A percentile compares a stretch with the other conserved stretches of the same genome.
Evolutionary conservation across 2,888 invertebrate genomes (phyloP).

Genomic region (Phalangium opilio): DNA sequence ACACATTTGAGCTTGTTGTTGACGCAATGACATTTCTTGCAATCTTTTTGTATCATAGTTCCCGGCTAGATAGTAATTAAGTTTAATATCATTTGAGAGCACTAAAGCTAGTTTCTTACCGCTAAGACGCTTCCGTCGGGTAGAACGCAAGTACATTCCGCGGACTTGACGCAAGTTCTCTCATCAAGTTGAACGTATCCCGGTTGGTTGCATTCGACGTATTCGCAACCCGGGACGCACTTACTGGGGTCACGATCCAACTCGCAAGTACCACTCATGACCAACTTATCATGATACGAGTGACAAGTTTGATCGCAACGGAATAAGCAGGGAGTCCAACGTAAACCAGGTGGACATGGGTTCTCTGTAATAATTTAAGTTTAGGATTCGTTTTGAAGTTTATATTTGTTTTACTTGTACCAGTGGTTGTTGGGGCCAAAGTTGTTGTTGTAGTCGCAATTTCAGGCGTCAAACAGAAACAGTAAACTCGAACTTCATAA

Average conservation of each 20-base stretch:
- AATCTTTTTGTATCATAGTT: slow-evolving; percentile 25
- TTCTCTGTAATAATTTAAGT: slow-evolving; percentile 10
- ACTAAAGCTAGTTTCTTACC: not conserved
- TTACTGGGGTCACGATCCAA: not conserved
- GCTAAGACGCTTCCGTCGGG: not conserved
- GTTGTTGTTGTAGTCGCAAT: slow-evolving; percentile 4
- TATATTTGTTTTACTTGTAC: no score
- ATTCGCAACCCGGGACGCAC: slow-evolving; percentile 62
- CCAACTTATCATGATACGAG: slow-evolving; percentile 42
- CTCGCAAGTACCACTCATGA: no score
- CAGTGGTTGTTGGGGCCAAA: slow-evolving; percentile 1
- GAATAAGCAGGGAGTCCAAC: slow-evolving; percentile 31
- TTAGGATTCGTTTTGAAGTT: no score
- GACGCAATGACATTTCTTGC: slow-evolving; percentile 62
- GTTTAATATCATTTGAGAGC: not conserved
- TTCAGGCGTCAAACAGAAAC: slow-evolving; percentile 4
- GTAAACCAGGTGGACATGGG: slow-evolving; percentile 15
- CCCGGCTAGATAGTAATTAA: slow-evolving; percentile 10
- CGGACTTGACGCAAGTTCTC: not conserved
- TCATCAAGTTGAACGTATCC: not conserved
- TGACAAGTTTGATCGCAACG: slow-evolving; percentile 62
- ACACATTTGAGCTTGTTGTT: slow-evolving; percentile 29
- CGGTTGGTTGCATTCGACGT: not conserved
- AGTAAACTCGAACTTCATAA: slow-evolving; percentile 57
- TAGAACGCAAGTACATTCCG: not conserved